Evolutionary conservation across 2,888 invertebrate genomes (phyloP).

Genomic region (Arctia plantaginis): DNA sequence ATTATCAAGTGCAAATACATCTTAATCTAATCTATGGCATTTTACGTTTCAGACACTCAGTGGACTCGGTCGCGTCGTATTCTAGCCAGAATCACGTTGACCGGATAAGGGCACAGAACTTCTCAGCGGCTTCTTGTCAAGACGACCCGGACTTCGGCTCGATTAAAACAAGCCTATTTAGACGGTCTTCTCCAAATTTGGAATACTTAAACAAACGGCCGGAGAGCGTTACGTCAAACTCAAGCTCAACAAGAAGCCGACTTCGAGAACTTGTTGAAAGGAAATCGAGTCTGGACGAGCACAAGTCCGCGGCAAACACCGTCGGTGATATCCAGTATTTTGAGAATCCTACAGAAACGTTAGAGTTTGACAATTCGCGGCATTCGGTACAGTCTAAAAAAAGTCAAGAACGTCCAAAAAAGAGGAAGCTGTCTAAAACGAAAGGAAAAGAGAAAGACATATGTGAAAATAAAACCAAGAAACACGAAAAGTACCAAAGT

Average conservation of each 20-base stretch:
- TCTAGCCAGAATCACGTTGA: constrained; percentile 87
- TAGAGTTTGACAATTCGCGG: constrained; percentile 80
- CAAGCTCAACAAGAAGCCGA: constrained; percentile 85
- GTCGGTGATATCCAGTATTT: constrained; percentile 84
- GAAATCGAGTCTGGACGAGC: constrained; percentile 84
- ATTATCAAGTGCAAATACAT: constrained; percentile 65
- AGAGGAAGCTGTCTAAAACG: constrained; percentile 78
- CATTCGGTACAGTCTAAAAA: constrained; percentile 79
- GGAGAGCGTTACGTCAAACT: constrained; percentile 82
- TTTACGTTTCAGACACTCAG: constrained; percentile 84
- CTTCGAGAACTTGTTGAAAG: constrained; percentile 85
- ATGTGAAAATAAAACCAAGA: constrained; percentile 75
- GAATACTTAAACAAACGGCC: constrained; percentile 79
- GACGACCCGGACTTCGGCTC: constrained; percentile 84
- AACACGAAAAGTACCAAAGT: constrained; percentile 83
- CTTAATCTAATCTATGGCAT: constrained; percentile 76
- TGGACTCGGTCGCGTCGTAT: constrained; percentile 87
- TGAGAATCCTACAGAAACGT: constrained; percentile 83
- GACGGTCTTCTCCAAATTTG: constrained; percentile 81
- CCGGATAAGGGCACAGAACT: constrained; percentile 85
- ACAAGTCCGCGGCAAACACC: constrained; percentile 80
- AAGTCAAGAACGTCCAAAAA: constrained; percentile 79
- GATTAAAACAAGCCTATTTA: constrained; percentile 83
- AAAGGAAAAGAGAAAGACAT: constrained; percentile 74
- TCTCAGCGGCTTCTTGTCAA: constrained; percentile 86